A percentile compares a stretch with the other conserved stretches of the same genome.
Conservation (phyloP, 2,797 vertebrate genomes). For the Phoebastria nigripes region DNA sequence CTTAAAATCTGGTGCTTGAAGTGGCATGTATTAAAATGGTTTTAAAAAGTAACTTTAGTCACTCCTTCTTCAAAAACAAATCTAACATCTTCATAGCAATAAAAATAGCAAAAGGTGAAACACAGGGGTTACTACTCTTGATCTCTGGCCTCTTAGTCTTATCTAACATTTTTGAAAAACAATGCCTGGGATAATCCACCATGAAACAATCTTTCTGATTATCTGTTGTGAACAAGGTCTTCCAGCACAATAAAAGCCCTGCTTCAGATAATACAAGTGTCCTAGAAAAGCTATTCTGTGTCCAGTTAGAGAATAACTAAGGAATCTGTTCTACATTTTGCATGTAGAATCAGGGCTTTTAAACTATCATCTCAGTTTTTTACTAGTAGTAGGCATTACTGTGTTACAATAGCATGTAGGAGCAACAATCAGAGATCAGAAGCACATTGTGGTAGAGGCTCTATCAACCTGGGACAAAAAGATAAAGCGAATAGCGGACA, state of each 20-base stretch:
- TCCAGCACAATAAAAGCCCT: background rate
- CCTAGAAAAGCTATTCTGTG: background rate
- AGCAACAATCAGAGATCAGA: background rate
- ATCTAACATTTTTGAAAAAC: background rate
- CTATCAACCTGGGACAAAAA: background rate
- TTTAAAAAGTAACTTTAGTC: background rate
- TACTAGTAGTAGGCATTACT: background rate
- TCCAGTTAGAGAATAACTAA: background rate
- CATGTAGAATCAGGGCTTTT: background rate
- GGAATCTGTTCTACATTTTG: background rate
- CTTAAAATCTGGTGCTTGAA: background rate
- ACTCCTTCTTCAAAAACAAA: background rate
- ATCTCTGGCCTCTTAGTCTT: background rate
- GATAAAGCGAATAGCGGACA: background rate
- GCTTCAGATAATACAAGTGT: background rate
- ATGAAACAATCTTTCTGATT: background rate
- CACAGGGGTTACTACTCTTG: background rate
- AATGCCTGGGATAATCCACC: background rate
- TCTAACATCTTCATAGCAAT: background rate
- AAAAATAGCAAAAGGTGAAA: background rate
- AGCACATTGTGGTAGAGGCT: background rate
- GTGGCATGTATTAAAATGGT: background rate
- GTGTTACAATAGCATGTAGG: background rate
- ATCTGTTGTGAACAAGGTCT: background rate
- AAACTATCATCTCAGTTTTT: background rate